Base-by-base conservation (phyloP, 2,797 vertebrate species). In the Oryzias sinensis region DNA sequence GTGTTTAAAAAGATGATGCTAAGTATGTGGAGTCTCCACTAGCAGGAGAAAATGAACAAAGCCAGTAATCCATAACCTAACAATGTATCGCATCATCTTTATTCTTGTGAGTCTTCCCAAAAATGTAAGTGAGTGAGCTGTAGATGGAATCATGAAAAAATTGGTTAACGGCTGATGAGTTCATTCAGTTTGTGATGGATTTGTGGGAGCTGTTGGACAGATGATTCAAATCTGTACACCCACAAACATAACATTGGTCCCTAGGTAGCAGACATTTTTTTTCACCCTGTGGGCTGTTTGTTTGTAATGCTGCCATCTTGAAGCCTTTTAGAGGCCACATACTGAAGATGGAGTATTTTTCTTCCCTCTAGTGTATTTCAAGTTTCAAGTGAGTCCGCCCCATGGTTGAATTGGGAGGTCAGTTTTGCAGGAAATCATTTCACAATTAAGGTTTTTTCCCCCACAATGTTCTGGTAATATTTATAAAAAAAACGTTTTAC, bases 201-300 rank as follows among this genome's bases (percentile, higher is more conserved):
- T 42, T 42, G n/a, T 25, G 25, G 65, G 67, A 54, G 46, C 59
- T 66, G 45, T 53, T 20, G 66, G 49, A 56, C 40, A 48, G 40
- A 57, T 14, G 54, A 62, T 53, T 56, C 56, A 65, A 56, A 72
- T 47, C 6, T 57, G 22, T 68, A 63, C 76, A 59, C 65, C 70
- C 73, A 59, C 57, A 52, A 68, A 53, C 65, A 42, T 0, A 37
- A 70, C 59, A 68, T 42, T 59, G 48, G 56, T 68, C 61, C 68
- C 61, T 9, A 44, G 59, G 54, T 74, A 54, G 43, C 47, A 25
- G 29, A 53, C 43, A 67, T 55, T 64, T 68, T 61, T 79, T 58
- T 45, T 71, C 62, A 73, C 59, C 79, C 72, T 84, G 69, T 69
- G 64, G 57, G 52, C 16, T 77, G 74, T 77, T 81, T 76, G 59